phyloP scores from a whole-genome alignment of 1,140 invertebrate species.

The Drosophila burlai region DNA sequence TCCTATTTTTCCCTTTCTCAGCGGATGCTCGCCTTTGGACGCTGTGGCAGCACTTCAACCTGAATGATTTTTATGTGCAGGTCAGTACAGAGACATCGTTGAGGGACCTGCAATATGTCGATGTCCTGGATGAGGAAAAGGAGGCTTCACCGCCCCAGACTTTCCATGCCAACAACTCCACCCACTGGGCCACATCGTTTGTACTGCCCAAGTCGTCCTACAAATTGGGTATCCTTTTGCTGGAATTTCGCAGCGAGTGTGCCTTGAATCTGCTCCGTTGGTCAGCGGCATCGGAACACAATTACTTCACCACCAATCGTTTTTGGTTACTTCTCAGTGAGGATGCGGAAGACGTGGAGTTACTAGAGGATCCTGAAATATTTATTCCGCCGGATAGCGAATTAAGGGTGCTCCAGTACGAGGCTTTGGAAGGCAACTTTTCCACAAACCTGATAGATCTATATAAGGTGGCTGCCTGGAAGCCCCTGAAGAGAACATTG shows the following conservation, averaged over 20 bases:
- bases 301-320: slow-evolving; percentile 79
- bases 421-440: not conserved
- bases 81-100: slow-evolving; percentile 60
- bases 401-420: slow-evolving; percentile 52
- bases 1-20: slow-evolving; percentile 11
- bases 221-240: slow-evolving; percentile 71
- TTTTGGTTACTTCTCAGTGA: slow-evolving; percentile 72
- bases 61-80: slow-evolving; percentile 72
- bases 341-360: slow-evolving; percentile 39
- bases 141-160: slow-evolving; percentile 61
- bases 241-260: slow-evolving; percentile 59
- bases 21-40: slow-evolving; percentile 38
- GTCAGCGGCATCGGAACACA: slow-evolving; percentile 73
- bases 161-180: slow-evolving; percentile 60
- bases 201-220: slow-evolving; percentile 43
- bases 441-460: slow-evolving; percentile 59
- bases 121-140: slow-evolving; percentile 32
- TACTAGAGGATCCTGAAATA: slow-evolving; percentile 68
- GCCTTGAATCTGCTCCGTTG: slow-evolving; percentile 72
- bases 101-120: slow-evolving; percentile 50
- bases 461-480: slow-evolving; percentile 71
- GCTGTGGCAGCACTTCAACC: slow-evolving; percentile 58
- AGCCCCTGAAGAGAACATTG: slow-evolving; percentile 48
- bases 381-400: slow-evolving; percentile 79
- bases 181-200: slow-evolving; percentile 62